phyloP scores from a whole-genome alignment of 1,140 invertebrate genomes.

The Bombus sibiricus region DNA sequence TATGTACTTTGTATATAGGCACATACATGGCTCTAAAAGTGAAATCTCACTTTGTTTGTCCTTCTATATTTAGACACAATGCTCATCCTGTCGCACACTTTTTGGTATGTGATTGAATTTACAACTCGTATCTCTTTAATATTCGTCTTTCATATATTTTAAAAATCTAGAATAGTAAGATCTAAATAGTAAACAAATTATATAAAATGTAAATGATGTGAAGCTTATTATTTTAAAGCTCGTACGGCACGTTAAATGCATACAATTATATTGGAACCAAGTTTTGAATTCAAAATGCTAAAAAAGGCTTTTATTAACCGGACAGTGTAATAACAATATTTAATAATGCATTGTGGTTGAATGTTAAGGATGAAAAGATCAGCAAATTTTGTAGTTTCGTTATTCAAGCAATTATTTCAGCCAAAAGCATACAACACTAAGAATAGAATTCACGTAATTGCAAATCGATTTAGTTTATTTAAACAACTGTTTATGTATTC shows the following conservation, averaged over 20 bases:
- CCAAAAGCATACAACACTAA: not conserved
- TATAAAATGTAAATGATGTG: not conserved
- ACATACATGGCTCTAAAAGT: not conserved
- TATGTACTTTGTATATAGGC: not conserved
- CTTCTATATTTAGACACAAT: not conserved
- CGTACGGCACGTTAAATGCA: no score
- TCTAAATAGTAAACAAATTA: not conserved
- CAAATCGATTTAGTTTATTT: not conserved
- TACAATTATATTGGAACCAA: not conserved
- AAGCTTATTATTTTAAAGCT: not conserved
- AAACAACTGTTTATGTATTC: no score
- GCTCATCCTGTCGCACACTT: not conserved
- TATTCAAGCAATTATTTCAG: not conserved
- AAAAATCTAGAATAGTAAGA: no score
- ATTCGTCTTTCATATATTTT: not conserved
- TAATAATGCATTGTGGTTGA: not conserved
- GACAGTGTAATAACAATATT: not conserved
- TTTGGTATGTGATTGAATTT: not conserved
- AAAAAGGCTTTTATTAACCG: not conserved
- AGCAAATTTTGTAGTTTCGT: not conserved
- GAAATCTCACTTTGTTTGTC: not conserved
- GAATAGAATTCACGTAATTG: not conserved
- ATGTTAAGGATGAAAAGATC: not conserved
- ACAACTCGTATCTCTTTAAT: not conserved
- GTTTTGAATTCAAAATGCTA: not conserved